A percentile compares a stretch with the other conserved stretches of the same genome.
Evolutionary conservation across 23 tunicate genomes (phyloP).

Genomic region (Halocynthia aurantium): DNA sequence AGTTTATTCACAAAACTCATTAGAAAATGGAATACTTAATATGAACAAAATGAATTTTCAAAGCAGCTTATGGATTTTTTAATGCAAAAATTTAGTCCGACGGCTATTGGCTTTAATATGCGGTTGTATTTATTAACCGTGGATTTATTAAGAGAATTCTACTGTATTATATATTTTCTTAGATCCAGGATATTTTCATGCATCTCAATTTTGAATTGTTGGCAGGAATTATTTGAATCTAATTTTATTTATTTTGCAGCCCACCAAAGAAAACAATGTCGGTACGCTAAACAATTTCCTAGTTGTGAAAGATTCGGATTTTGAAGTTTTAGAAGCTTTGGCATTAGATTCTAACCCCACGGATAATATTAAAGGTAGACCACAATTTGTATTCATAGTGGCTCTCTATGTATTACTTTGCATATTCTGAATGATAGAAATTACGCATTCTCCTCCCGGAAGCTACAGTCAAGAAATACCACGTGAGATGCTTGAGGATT

Average conservation of each 20-base stretch:
- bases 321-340: conserved; percentile 93
- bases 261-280: conserved; percentile 46
- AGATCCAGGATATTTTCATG: not conserved
- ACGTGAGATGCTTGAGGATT: conserved; percentile 71
- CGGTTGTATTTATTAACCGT: too few relatives aligned
- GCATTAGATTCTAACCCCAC: conserved; percentile 52
- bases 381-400: not conserved
- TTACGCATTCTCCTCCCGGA: conserved; percentile 33
- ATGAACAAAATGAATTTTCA: too few relatives aligned
- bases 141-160: too few relatives aligned
- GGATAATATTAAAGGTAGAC: conserved; percentile 2
- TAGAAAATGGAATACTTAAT: too few relatives aligned
- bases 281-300: conserved; percentile 73
- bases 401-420: not conserved
- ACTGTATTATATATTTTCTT: too few relatives aligned
- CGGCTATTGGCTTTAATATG: too few relatives aligned
- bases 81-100: too few relatives aligned
- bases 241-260: conserved; percentile 31
- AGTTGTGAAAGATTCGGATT: conserved; percentile 74
- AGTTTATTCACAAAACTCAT: too few relatives aligned
- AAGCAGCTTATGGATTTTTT: too few relatives aligned
- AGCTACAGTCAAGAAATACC: conserved; percentile 85
- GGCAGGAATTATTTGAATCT: not conserved
- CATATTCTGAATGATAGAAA: not conserved
- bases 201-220: not conserved